A percentile compares a stretch with the other conserved stretches of the same genome.
Conservation (phyloP, 2,113 vertebrate genomes). For the Burhinus bistriatus region DNA sequence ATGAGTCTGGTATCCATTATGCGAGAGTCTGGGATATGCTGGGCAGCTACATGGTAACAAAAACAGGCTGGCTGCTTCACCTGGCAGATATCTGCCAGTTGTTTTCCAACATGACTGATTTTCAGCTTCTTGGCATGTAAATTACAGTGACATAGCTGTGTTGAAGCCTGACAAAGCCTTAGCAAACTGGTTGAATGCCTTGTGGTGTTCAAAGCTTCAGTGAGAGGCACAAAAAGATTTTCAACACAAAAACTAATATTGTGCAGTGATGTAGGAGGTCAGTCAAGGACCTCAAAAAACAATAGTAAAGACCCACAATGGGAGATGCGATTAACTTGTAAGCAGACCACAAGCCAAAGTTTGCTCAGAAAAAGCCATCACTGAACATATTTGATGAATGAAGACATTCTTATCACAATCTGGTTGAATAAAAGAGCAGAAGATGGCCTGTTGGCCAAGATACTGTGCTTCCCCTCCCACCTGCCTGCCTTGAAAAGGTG, state of each 20-base stretch:
- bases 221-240: neutral
- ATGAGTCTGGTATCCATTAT: neutral
- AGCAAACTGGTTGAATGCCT: neutral
- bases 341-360: neutral
- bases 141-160: neutral
- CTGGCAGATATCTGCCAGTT: neutral
- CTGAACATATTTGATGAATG: neutral
- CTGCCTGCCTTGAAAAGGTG: neutral
- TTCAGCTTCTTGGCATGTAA: neutral
- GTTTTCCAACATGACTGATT: slow-evolving; percentile 1
- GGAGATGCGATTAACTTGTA: neutral
- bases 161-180: neutral
- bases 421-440: neutral
- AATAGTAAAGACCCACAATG: neutral
- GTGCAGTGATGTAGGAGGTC: neutral
- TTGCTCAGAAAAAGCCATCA: neutral
- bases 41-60: neutral
- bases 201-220: neutral
- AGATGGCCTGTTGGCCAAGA: neutral
- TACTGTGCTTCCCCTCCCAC: neutral
- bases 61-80: neutral
- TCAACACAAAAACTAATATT: neutral
- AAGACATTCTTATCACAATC: neutral
- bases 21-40: neutral
- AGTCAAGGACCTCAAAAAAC: neutral